Conservation (phyloP, 2,113 vertebrate species). For the Orycteropus afer region DNA sequence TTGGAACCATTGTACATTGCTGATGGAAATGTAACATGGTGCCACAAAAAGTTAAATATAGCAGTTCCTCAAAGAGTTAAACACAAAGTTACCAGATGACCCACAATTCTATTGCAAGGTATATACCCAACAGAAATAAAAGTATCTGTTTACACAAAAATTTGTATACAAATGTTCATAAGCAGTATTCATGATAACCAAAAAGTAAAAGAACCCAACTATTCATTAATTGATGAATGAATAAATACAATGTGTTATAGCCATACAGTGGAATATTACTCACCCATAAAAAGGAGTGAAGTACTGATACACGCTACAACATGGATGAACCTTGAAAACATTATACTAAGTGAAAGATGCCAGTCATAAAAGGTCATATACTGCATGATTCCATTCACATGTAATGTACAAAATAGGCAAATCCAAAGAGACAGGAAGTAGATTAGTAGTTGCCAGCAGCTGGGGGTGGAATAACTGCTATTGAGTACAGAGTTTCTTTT, state of each 20-base stretch:
- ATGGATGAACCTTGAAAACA: background rate
- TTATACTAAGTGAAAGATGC: background rate
- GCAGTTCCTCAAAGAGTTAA: background rate
- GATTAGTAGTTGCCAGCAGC: background rate
- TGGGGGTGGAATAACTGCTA: background rate
- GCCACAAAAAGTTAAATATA: background rate
- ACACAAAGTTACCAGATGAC: background rate
- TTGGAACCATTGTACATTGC: no score
- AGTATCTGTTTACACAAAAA: background rate
- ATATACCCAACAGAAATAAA: constrained; percentile 30
- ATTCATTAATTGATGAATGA: no score
- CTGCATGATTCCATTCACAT: no score
- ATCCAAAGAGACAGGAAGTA: background rate
- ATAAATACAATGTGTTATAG: no score
- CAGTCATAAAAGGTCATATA: background rate
- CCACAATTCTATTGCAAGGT: background rate
- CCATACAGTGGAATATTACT: no score
- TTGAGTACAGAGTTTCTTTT: background rate
- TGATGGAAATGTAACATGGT: background rate
- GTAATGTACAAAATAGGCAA: constrained; percentile 6
- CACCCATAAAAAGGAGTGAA: background rate
- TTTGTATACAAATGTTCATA: background rate
- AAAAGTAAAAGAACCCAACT: no score
- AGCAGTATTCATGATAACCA: background rate
- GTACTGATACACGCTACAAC: background rate